Evolutionary conservation across 2,113 vertebrate species (phyloP).

Genomic region (Nipponia nippon): DNA sequence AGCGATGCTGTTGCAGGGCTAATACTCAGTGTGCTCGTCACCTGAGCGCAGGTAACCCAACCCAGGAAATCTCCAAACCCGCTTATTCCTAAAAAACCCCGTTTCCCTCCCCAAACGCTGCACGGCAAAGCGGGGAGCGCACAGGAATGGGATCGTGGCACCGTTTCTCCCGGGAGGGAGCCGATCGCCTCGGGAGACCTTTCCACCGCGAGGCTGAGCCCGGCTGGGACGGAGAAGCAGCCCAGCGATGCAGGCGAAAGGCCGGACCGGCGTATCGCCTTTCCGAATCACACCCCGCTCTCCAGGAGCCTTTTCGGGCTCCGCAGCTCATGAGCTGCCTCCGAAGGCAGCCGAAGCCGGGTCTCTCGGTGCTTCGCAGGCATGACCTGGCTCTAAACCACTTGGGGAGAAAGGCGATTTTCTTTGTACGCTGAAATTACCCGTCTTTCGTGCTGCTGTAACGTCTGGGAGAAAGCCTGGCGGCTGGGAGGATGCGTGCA

Average conservation of each 20-base stretch:
- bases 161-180: neutral
- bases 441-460: rapidly evolving
- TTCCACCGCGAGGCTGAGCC: neutral
- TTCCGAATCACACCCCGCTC: neutral
- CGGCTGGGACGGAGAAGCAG: neutral
- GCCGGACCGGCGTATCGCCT: neutral
- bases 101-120: rapidly evolving
- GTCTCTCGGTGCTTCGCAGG: neutral
- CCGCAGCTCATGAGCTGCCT: neutral
- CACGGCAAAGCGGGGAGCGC: rapidly evolving
- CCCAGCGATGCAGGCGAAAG: constrained; percentile 44
- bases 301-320: neutral
- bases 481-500: neutral
- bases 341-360: neutral
- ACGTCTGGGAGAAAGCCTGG: neutral
- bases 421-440: rapidly evolving
- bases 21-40: rapidly evolving
- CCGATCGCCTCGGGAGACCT: neutral
- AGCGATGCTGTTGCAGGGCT: neutral
- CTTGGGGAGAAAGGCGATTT: rapidly evolving
- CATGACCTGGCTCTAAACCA: rapidly evolving
- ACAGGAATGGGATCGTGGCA: no score
- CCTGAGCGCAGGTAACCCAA: neutral
- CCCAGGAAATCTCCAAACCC: neutral
- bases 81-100: neutral